Evolutionary conservation across 2,888 invertebrate species (phyloP).

Genomic region (Acleris emargana): DNA sequence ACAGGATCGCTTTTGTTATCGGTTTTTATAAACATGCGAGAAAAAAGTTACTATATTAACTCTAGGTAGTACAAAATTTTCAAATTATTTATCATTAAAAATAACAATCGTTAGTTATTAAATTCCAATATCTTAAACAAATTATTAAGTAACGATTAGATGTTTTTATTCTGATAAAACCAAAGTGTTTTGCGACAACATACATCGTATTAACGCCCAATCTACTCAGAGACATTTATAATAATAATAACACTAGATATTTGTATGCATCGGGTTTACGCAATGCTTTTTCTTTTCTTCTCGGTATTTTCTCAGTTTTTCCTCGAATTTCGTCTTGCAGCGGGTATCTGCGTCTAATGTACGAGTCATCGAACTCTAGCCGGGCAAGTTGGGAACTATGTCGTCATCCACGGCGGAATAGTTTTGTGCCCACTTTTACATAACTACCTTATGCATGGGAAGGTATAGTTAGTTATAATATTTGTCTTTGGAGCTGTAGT

Average conservation of each 20-base stretch:
- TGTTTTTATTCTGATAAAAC: constrained; percentile 3
- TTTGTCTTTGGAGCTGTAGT: too few relatives aligned
- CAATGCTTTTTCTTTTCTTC: constrained; percentile 46
- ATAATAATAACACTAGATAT: constrained; percentile 23
- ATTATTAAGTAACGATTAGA: not conserved
- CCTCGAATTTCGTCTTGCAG: constrained; percentile 46
- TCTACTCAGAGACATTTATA: constrained; percentile 40
- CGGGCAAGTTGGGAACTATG: constrained; percentile 39
- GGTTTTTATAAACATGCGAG: not conserved
- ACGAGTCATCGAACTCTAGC: constrained; percentile 54
- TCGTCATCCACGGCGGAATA: constrained; percentile 17
- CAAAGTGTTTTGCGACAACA: constrained; percentile 6
- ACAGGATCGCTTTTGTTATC: constrained; percentile 10
- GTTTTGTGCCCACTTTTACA: not conserved
- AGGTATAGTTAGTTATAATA: too few relatives aligned
- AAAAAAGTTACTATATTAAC: not conserved
- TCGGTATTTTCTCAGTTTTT: constrained; percentile 50
- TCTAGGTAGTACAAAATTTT: too few relatives aligned
- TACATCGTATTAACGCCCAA: constrained; percentile 30
- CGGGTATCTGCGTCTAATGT: constrained; percentile 40
- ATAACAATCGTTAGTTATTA: too few relatives aligned
- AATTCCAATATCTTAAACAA: not conserved
- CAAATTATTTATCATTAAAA: too few relatives aligned
- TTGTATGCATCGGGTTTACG: constrained; percentile 45
- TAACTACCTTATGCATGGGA: not conserved